Evolutionary conservation across 2,797 vertebrate species (phyloP).

Genomic region (Gymnothorax javanicus): DNA sequence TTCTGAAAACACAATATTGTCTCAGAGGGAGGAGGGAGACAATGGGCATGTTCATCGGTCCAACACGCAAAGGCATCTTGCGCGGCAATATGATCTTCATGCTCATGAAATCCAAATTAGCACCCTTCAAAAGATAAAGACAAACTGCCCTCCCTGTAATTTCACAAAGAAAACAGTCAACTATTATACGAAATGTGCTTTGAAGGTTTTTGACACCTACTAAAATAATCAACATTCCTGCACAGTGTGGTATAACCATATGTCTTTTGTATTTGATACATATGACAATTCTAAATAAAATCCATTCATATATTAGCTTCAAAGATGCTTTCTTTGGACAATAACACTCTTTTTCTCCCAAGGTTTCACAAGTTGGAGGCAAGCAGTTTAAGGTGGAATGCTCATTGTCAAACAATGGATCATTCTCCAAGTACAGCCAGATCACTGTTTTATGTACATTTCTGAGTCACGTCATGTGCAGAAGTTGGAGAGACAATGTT

Average conservation of each 20-base stretch:
- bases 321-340: conserved; percentile 4
- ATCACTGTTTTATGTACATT: background rate
- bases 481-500: background rate
- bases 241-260: conserved; percentile 14
- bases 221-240: conserved; percentile 21
- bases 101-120: conserved; percentile 19
- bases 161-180: conserved; percentile 7
- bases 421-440: conserved; percentile 23
- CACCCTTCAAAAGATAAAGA: conserved; percentile 17
- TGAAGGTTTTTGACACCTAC: background rate
- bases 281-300: conserved; percentile 12
- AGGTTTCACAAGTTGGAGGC: background rate
- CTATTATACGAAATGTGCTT: background rate
- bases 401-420: conserved; percentile 8
- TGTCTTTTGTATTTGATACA: background rate
- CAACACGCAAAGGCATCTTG: conserved; percentile 10
- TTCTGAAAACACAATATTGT: conserved; percentile 40
- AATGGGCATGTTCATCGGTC: conserved; percentile 37
- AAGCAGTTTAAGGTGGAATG: background rate
- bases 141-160: background rate
- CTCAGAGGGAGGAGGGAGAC: conserved; percentile 35
- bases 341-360: background rate
- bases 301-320: conserved; percentile 25
- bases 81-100: conserved; percentile 26
- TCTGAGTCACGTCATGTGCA: background rate